Evolutionary conservation across 2,113 vertebrate genomes (phyloP).

Genomic region (Saccopteryx bilineata): DNA sequence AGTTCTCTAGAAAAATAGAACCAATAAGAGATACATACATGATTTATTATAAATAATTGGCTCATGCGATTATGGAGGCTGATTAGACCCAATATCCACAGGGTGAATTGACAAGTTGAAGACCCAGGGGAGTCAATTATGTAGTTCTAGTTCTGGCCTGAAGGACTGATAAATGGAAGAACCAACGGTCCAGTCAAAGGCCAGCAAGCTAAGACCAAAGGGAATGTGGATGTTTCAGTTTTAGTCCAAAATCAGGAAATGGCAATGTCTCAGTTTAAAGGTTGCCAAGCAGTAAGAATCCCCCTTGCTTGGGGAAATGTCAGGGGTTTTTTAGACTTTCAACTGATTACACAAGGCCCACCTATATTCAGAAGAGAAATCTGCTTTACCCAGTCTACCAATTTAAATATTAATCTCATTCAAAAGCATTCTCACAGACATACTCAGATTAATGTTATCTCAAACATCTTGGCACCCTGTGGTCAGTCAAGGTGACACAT

Average conservation of each 20-base stretch:
- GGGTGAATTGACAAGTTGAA: not conserved
- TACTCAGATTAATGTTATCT: not conserved
- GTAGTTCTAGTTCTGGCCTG: not conserved
- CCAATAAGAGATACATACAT: not conserved
- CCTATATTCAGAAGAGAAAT: not conserved
- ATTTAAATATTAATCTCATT: not conserved
- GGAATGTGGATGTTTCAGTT: not conserved
- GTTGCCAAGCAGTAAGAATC: not conserved
- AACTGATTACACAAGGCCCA: not conserved
- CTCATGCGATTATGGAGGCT: not conserved
- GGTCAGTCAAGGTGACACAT: not conserved
- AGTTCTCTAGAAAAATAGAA: too few species aligned
- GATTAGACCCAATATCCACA: not conserved
- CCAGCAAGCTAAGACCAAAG: not conserved
- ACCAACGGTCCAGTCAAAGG: not conserved
- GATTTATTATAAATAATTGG: not conserved
- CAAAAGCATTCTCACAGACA: not conserved
- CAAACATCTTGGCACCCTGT: not conserved
- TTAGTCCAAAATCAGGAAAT: not conserved
- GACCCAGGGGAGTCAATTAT: not conserved
- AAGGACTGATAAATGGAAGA: not conserved
- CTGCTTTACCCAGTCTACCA: not conserved
- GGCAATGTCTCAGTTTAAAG: not conserved
- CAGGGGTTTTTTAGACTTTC: not conserved
- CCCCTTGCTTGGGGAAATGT: not conserved